Evolutionary conservation across 2,888 invertebrate genomes (phyloP), one percentile per base, ranked within the genome.

Genomic region (Heliconius charithonia): DNA sequence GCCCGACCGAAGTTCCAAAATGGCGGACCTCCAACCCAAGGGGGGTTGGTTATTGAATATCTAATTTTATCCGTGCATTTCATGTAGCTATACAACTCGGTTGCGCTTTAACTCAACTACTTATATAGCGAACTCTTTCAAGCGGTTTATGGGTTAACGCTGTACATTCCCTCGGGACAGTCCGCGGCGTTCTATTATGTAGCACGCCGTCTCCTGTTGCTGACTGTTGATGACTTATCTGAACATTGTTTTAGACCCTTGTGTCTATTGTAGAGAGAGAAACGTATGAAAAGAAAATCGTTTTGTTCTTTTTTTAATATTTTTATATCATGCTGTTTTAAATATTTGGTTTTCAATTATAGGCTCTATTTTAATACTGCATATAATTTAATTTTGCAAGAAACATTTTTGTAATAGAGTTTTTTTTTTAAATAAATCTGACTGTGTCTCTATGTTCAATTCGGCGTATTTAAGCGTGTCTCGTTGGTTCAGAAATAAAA

Each of bases 11-110:
- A 90, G 88, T 89, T 88, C 90, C 90, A 94, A 94, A 91, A 95
- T 95, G 95, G 95, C 94, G 93, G 93, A 91, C 87, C 89, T 90
- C 88, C 91, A 87, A 90, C 89, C 89, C 87, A 37, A 37, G 32
- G 32, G 32, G 32, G 32, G 32, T 37, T 37, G 32, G 90, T 92
- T 95, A 95, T 94, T 94, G 94, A 94, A 93, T 94, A 94, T 93
- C 93, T 94, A 94, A 94, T 94, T 94, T 93, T 94, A 92, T 91
- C 90, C 87, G 87, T 93, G 91, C 92, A 93, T 91, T 90, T 90
- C 89, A 90, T 90, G 90, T 90, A 80, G 82, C 79, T 88, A 87
- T 87, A 87, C 83, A 86, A 85, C 84, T 86, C 85, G 84, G 84
- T 88, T 91, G 90, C 90, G 87, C 81, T 89, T 82, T 78, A 80